Evolutionary conservation across 1,140 invertebrate species (phyloP).

Genomic region (Drosophila bifasciata): DNA sequence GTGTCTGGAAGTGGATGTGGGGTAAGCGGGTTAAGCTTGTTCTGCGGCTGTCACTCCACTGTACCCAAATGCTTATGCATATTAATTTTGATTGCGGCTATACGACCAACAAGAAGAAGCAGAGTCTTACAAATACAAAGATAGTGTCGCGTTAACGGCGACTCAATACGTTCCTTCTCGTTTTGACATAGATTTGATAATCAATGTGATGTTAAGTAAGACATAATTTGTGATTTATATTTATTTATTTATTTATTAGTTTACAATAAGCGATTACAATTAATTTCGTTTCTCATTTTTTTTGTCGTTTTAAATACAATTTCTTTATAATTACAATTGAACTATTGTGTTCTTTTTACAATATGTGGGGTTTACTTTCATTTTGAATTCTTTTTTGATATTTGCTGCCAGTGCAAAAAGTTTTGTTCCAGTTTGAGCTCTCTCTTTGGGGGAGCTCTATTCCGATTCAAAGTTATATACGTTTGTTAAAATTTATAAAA

Average conservation of each 20-base stretch:
- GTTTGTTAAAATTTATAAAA: slow-evolving; percentile 24
- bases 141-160: too few relatives aligned
- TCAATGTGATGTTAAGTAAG: too few relatives aligned
- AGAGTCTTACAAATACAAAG: background rate
- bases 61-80: slow-evolving; percentile 34
- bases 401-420: slow-evolving; percentile 84
- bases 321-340: slow-evolving; percentile 83
- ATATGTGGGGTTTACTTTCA: slow-evolving; percentile 36
- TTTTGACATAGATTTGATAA: slow-evolving; percentile 14
- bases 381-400: slow-evolving; percentile 53
- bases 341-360: slow-evolving; percentile 83
- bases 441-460: slow-evolving; percentile 25
- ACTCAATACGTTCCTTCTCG: too few relatives aligned
- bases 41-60: slow-evolving; percentile 11
- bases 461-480: slow-evolving; percentile 18
- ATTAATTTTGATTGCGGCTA: slow-evolving; percentile 49
- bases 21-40: slow-evolving; percentile 37
- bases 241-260: slow-evolving; percentile 84
- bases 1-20: background rate
- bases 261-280: slow-evolving; percentile 83
- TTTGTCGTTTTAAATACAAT: slow-evolving; percentile 61
- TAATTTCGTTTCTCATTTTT: slow-evolving; percentile 60
- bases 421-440: slow-evolving; percentile 53
- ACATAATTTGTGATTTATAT: slow-evolving; percentile 62
- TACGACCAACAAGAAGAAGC: slow-evolving; percentile 48